Evolutionary conservation across 2,888 invertebrate species (phyloP).

Genomic region (Philereme transversata): DNA sequence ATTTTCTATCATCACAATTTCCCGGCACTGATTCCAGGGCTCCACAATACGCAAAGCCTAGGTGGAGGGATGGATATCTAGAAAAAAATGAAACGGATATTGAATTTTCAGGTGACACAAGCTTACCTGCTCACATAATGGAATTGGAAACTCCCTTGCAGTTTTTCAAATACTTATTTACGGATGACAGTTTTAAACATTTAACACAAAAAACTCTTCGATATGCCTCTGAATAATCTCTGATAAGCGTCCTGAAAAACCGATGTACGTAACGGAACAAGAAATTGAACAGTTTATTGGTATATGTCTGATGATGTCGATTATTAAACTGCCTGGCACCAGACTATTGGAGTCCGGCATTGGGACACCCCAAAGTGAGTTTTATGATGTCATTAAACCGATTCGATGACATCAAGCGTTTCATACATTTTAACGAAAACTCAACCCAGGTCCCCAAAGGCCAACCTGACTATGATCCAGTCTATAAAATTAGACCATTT

Average conservation of each 20-base stretch:
- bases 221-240: slow-evolving; percentile 17
- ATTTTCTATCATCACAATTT: neutral
- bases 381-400: slow-evolving; percentile 16
- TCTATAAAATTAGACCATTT: slow-evolving; percentile 15
- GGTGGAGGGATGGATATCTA: slow-evolving; percentile 11
- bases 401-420: slow-evolving; percentile 15
- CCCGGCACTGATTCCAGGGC: neutral
- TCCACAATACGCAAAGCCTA: neutral
- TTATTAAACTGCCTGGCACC: slow-evolving; percentile 6
- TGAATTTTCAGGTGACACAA: slow-evolving; percentile 6
- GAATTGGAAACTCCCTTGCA: slow-evolving; percentile 15
- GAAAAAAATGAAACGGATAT: slow-evolving; percentile 5
- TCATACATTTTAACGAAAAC: slow-evolving; percentile 16
- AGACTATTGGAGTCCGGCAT: slow-evolving; percentile 5
- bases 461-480: slow-evolving; percentile 17
- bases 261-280: neutral
- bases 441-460: slow-evolving; percentile 15
- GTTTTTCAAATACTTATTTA: slow-evolving; percentile 21
- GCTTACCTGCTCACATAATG: slow-evolving; percentile 12
- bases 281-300: slow-evolving; percentile 16
- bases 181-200: slow-evolving; percentile 8
- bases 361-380: slow-evolving; percentile 4
- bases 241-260: slow-evolving; percentile 15
- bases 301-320: slow-evolving; percentile 11
- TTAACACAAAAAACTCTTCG: slow-evolving; percentile 3